Evolutionary conservation across 2,888 invertebrate species (phyloP), one percentile per base, ranked within the genome.

Genomic region (Drosophila nr. perissopoda): DNA sequence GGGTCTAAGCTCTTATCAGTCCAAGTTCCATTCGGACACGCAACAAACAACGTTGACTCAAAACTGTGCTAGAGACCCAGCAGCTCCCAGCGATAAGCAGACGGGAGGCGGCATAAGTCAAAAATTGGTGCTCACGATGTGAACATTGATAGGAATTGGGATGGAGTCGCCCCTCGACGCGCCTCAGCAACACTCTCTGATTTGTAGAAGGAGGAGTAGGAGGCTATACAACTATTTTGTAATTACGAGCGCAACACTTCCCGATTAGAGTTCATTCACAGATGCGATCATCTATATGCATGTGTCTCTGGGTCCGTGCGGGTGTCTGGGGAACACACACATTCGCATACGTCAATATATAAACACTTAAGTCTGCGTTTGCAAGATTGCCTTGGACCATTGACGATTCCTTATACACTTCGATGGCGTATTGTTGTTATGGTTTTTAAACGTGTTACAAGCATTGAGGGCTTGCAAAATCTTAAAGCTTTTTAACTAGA

Each of bases 251-350:
- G 54, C 34, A 60, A 42, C 67, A 51, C 69, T 40, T 36, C 27
- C 60, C 82, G 87, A 85, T 87, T 87, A 85, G 84, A 87, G 87
- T 87, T 87, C 85, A 84, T 84, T 87, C 87, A 85, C 85, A 87
- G 85, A 87, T 72, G 61, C 56, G 56, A 67, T 45, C 45, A 25
- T 56, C 40, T 54, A 18, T 45, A 21, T 69, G 8, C 60, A 11
- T 59, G 25, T 36, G 27, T 4, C 31, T 51, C 18, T 33, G 21
- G 11, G 21, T 21, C 13, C 13, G 18, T n/a, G 40, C 10, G 10
- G n/a, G 40, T n/a, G n/a, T n/a, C 11, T 42, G 13, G 13, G 13
- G 21, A 42, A 21, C 42, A 13, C 21, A 45, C 45, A 21, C 45
- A 45, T 45, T 21, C 7, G 45, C 45, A 21, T 7, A 16, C 2